Evolutionary conservation across 1,140 invertebrate genomes (phyloP).

Genomic region (Panagrolaimus sp.): DNA sequence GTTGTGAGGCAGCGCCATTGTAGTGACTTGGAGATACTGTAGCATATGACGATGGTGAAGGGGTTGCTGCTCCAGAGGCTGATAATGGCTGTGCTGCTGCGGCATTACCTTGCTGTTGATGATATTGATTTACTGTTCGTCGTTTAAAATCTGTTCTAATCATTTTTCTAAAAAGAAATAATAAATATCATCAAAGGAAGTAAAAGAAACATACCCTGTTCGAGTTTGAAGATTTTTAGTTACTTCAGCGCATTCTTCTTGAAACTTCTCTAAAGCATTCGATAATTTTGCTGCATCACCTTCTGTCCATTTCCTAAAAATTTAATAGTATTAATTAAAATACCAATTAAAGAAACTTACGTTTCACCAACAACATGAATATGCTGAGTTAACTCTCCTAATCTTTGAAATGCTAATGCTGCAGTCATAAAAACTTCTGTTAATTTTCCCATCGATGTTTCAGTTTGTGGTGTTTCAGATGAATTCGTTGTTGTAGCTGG

Average conservation of each 20-base stretch:
- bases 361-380: constrained; percentile 2
- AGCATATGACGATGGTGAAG: background rate
- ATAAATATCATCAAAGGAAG: background rate
- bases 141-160: constrained; percentile 12
- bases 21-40: background rate
- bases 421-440: constrained; percentile 15
- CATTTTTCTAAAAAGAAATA: constrained; percentile 7
- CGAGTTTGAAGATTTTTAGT: background rate
- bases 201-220: background rate
- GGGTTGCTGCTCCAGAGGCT: background rate
- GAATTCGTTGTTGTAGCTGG: background rate
- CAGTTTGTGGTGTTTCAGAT: background rate
- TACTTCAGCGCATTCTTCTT: background rate
- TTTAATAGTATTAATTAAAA: background rate
- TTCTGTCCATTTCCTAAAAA: constrained; percentile 11
- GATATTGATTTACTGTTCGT: background rate
- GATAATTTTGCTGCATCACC: background rate
- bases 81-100: too few species aligned
- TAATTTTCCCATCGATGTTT: background rate
- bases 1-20: background rate
- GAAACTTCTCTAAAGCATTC: background rate
- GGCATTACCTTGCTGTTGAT: background rate
- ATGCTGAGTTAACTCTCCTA: constrained; percentile 1
- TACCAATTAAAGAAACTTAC: background rate
- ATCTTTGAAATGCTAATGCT: constrained; percentile 7